Evolutionary conservation across 2,113 vertebrate species (phyloP).

Genomic region (Anoura caudifer): DNA sequence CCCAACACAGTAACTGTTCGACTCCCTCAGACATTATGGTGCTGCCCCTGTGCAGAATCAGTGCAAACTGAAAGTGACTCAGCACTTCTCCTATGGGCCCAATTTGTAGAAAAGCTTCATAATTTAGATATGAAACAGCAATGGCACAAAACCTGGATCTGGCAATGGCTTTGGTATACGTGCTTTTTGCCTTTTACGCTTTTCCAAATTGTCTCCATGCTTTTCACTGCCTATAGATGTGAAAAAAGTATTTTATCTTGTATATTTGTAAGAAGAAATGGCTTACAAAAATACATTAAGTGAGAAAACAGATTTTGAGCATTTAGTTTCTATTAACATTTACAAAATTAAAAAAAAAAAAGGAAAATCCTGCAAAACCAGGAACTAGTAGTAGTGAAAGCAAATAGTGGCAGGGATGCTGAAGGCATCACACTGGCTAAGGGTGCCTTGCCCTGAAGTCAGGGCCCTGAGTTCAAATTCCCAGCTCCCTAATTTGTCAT

Average conservation of each 20-base stretch:
- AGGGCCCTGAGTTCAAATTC: background rate
- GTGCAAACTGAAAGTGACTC: background rate
- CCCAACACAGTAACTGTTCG: accelerated
- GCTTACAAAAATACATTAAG: background rate
- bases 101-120: conserved; percentile 3
- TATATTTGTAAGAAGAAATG: background rate
- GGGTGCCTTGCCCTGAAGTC: background rate
- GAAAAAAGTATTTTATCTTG: background rate
- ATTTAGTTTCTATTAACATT: background rate
- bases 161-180: background rate
- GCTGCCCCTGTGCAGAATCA: background rate
- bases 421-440: background rate
- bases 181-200: background rate
- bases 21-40: background rate
- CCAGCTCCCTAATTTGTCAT: background rate
- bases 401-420: background rate
- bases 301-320: background rate
- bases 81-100: background rate
- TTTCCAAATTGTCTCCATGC: background rate
- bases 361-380: background rate
- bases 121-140: background rate
- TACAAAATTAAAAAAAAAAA: background rate
- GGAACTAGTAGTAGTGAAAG: background rate
- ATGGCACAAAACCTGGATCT: background rate
- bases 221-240: background rate